Base-by-base conservation (phyloP, 2,797 vertebrate genomes). In the Enoplosus armatus region DNA sequence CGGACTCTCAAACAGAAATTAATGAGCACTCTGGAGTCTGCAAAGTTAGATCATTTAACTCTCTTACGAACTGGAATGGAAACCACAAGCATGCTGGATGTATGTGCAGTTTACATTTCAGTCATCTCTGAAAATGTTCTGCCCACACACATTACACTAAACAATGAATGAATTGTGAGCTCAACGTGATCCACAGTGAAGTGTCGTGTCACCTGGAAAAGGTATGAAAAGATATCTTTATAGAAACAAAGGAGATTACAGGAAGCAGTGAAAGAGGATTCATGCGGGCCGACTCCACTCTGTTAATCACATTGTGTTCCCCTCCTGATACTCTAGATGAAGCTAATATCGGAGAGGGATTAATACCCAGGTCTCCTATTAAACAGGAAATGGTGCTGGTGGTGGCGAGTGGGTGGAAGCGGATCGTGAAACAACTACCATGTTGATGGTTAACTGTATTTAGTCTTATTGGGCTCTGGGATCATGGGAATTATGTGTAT, bases 321-420 rank as follows among this genome's bases (percentile, higher is more conserved):
- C 54, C 43, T 75, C 74, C 48, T 55, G 75, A 75, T 80, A 27
- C 47, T 60, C 56, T 26, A 72, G 67, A 88, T 87, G 67, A 89
- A 68, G 83, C 83, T 87, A 89, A 91, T 89, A 82, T 76, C 68
- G 51, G 33, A 41, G 50, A 83, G 70, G 68, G 72, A 89, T 90
- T 90, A 87, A 83, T 88, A 89, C 80, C 64, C 84, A 85, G 79
- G 67, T 74, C 79, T 77, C 76, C 50, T 85, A 84, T 85, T 87
- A 86, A 84, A 84, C 35, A 22, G 56, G 59, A 88, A 75, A 77
- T 26, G 56, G 59, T 48, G 71, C 37, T 26, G 65, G 15, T 59
- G 85, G 24, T 55, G 64, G 65, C 0, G 47, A 68, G 79, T 84
- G 79, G 87, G 75, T 59, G 84, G 80, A 58, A 18, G 60, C 56